phyloP scores from a whole-genome alignment of 2,797 vertebrate genomes.

The Propithecus perrieri region DNA sequence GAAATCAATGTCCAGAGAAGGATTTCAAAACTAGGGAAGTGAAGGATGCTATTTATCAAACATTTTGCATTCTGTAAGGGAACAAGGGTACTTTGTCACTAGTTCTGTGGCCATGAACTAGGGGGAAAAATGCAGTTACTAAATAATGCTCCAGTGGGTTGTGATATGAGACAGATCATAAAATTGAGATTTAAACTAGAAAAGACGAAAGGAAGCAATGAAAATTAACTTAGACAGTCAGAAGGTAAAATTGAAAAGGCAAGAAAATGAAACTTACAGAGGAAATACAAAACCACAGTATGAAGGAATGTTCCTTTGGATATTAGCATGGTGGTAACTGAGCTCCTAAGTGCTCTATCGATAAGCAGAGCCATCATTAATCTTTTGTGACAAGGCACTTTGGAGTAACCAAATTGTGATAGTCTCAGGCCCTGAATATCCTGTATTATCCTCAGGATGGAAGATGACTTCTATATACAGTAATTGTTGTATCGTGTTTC shows the following conservation, averaged over 20 bases:
- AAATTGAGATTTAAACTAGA: slow-evolving; percentile 77
- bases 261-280: slow-evolving; percentile 74
- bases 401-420: slow-evolving; percentile 74
- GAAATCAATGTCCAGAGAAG: background rate
- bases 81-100: background rate
- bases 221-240: slow-evolving; percentile 78
- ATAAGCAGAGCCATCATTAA: slow-evolving; percentile 79
- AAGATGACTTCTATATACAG: slow-evolving; percentile 56
- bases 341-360: slow-evolving; percentile 70
- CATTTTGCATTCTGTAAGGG: background rate
- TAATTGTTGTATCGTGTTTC: slow-evolving; percentile 64
- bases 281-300: slow-evolving; percentile 69
- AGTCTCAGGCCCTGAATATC: slow-evolving; percentile 59
- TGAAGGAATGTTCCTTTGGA: slow-evolving; percentile 55
- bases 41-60: background rate
- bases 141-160: slow-evolving; percentile 54
- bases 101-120: background rate
- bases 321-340: slow-evolving; percentile 63
- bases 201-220: slow-evolving; percentile 73
- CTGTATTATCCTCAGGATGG: slow-evolving; percentile 60
- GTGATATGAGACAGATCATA: slow-evolving; percentile 51
- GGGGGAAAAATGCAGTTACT: background rate
- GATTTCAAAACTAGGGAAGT: background rate
- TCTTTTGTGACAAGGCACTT: slow-evolving; percentile 81
- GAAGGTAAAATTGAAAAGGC: slow-evolving; percentile 76